These are phyloP conservation scores for Trichogramma dendrolimi DNA, from an alignment of 2,888 invertebrate genomes.

Conservation along the genomic window DNA sequence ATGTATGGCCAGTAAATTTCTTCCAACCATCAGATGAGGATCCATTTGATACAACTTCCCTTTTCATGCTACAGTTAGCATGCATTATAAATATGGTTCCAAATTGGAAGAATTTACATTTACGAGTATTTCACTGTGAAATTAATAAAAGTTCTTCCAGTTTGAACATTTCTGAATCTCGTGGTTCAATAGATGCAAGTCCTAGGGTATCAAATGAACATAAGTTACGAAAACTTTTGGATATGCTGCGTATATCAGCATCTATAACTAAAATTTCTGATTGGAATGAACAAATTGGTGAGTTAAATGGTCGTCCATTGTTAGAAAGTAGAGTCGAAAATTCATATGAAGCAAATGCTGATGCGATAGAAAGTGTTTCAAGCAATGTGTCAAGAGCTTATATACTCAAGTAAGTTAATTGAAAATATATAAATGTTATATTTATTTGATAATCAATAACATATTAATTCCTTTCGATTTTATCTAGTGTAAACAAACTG, in stretches of 20 bases:
- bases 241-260: slow-evolving; percentile 81
- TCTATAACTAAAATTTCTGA: slow-evolving; percentile 69
- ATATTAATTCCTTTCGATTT: slow-evolving; percentile 18
- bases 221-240: slow-evolving; percentile 68
- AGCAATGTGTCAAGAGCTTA: slow-evolving; percentile 56
- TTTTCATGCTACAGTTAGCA: slow-evolving; percentile 95
- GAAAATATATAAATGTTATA: slow-evolving; percentile 19
- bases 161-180: slow-evolving; percentile 49
- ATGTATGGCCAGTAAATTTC: slow-evolving; percentile 97
- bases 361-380: slow-evolving; percentile 42
- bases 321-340: slow-evolving; percentile 38
- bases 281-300: slow-evolving; percentile 60
- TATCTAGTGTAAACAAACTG: slow-evolving; percentile 69
- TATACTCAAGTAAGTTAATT: slow-evolving; percentile 52
- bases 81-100: slow-evolving; percentile 91
- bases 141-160: slow-evolving; percentile 47
- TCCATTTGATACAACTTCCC: slow-evolving; percentile 82
- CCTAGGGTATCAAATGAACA: slow-evolving; percentile 45
- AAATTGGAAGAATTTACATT: slow-evolving; percentile 79
- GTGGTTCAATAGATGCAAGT: slow-evolving; percentile 50
- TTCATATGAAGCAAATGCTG: slow-evolving; percentile 37
- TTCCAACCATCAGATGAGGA: slow-evolving; percentile 72
- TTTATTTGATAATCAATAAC: slow-evolving; percentile 9
- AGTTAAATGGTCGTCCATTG: slow-evolving; percentile 48
- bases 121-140: slow-evolving; percentile 83